Evolutionary conservation across 2,888 invertebrate genomes (phyloP), one percentile per base, ranked within the genome.

Genomic region (Hydriomena furcata): DNA sequence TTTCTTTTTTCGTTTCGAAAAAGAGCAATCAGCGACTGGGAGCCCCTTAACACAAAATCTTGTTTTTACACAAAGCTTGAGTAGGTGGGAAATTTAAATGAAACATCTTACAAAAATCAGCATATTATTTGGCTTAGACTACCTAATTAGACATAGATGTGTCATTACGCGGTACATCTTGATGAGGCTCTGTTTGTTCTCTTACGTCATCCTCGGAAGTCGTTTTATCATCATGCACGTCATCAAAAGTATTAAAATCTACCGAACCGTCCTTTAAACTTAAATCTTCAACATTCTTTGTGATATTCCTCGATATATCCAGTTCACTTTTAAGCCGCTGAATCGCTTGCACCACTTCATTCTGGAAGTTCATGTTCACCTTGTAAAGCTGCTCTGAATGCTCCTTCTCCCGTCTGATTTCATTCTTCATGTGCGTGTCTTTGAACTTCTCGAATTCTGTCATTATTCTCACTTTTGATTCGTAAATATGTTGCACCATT

Each of bases 331-430:
- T 86, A 50, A 90, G 54, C 30, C 84, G 74, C 51, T 90, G 89
- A 48, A 90, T 81, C 0, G 87, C 76, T 63, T 89, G 88, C 7
- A 90, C 78, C 0, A 89, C 86, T 65, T 90, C 89, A 28, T 79
- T 84, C 58, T 90, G 90, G 46, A 88, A 90, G 66, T 81, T 87
- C 84, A 90, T 86, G 59, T 89, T 88, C 8, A 90, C 55, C 56
- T 86, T 90, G 53, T 89, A 90, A 28, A 90, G 51, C 48, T 89
- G 89, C 46, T 89, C 90, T 0, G 90, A 84, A 63, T 90, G 84
- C 23, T 90, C 90, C 23, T 81, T 84, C 48, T 90, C 89, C 59
- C 85, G 76, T 63, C 89, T 71, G 0, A 76, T 54, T 57, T 90
- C 90, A 41, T 83, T 88, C 49, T 75, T 88, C 66, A 84, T 65